Base-by-base conservation (phyloP, 1,140 invertebrate species). In the Lycorma delicatula region DNA sequence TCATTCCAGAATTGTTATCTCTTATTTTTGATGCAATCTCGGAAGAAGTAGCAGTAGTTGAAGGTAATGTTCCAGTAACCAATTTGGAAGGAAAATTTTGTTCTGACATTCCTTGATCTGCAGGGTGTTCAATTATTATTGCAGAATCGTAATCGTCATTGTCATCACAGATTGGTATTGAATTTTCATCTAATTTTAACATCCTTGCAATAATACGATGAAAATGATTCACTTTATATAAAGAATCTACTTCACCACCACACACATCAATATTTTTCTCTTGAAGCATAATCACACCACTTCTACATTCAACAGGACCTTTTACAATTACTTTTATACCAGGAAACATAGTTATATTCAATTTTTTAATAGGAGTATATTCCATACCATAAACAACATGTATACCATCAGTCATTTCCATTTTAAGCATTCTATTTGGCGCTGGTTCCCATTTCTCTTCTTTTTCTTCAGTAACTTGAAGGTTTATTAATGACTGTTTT, bases 251-350 rank as follows among this genome's bases (percentile, higher is more conserved):
- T 44, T 44, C 41, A 6, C 41, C 41, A 22, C 41, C 41, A 4
- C 18, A 13, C 18, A 44, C 23, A 9, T 44, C 41, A 44, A 44
- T 44, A 18, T 44, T 44, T 6, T 1, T 44, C 7, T 44, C 41
- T 18, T 44, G 18, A 5, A 44, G 23, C 18, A 44, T 9, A 1
- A 44, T 16, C 5, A 44, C 41, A 44, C 41, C 41, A 20, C 23
- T 44, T 13, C 41, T 44, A 44, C 41, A 44, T 22, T 44, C 41
- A 4, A 44, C 41, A 44, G 41, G 41, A 44, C 41, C 41, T 44
- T 44, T 44, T 16, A 44, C 13, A n/a, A n/a, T 34, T 44, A 44
- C 41, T 22, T 44, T 44, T 5, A 44, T 16, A 9, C 41, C 41
- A 44, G 41, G 41, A 20, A 20, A 16, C 41, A 44, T 44, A 1